Percentiles rank a stretch among this genome's conserved stretches.
These are phyloP conservation scores for Aphyosemion australe DNA, from an alignment of 2,113 vertebrate genomes.

Conservation along the genomic window DNA sequence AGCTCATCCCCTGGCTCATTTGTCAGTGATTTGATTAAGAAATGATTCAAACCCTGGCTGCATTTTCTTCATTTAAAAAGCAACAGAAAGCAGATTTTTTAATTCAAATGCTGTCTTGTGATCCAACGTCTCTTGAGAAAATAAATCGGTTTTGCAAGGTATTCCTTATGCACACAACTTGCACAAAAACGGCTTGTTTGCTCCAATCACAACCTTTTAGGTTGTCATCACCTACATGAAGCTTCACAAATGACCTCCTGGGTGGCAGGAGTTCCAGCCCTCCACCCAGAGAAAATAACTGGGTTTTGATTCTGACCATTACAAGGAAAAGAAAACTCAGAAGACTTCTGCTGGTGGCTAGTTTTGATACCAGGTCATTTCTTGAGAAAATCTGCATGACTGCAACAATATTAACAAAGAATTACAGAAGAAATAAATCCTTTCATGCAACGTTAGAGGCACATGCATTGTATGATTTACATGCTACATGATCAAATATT, in stretches of 20 bases:
- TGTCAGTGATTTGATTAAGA: constrained; percentile 9
- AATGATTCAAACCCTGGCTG: background rate
- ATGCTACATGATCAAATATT: too few relatives aligned
- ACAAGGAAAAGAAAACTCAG: background rate
- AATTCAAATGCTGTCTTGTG: too few relatives aligned
- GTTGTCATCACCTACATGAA: background rate
- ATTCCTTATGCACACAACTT: background rate
- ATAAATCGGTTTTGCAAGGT: too few relatives aligned
- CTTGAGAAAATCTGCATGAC: too few relatives aligned
- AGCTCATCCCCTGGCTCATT: constrained; percentile 53
- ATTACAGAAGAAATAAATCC: too few relatives aligned
- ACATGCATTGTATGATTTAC: too few relatives aligned
- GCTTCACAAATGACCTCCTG: background rate
- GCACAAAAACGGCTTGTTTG: background rate
- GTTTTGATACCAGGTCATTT: too few relatives aligned
- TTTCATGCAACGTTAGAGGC: too few relatives aligned
- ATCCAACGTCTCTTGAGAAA: too few relatives aligned
- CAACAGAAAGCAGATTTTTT: constrained; percentile 29
- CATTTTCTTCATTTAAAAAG: constrained; percentile 15
- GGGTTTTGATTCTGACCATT: background rate
- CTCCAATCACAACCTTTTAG: background rate
- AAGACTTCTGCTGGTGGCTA: background rate
- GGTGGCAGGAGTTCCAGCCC: background rate
- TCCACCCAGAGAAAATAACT: constrained; percentile 1
- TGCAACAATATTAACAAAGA: too few relatives aligned